Percentiles rank a stretch among this genome's conserved stretches.
Conservation (phyloP, 2,797 vertebrate species). For the Pogoniulus pusillus region DNA sequence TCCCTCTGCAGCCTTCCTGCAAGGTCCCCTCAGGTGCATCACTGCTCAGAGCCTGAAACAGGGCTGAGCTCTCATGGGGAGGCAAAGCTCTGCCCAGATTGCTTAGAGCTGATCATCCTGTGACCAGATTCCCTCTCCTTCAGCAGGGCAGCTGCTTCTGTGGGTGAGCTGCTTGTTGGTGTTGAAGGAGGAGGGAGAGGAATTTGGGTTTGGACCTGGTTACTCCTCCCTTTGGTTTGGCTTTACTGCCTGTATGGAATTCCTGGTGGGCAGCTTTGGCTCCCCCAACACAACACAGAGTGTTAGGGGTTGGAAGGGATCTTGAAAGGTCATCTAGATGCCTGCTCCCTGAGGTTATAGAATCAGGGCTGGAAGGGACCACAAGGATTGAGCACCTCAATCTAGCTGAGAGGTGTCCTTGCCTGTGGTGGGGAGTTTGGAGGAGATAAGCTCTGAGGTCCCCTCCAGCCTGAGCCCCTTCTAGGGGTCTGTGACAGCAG, state of each 20-base stretch:
- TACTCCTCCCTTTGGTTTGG: background rate
- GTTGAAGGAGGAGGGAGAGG: background rate
- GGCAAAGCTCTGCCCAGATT: background rate
- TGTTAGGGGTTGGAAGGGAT: too few relatives aligned
- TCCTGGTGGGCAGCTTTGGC: background rate
- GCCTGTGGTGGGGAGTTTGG: too few relatives aligned
- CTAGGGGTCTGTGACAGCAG: too few relatives aligned
- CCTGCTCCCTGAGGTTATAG: too few relatives aligned
- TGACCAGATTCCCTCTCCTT: conserved; percentile 11
- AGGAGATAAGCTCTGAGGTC: too few relatives aligned
- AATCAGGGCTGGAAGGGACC: too few relatives aligned
- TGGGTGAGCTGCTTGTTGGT: background rate
- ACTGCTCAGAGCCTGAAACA: background rate
- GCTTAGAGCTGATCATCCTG: background rate
- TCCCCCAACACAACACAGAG: too few relatives aligned
- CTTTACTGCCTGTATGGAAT: background rate
- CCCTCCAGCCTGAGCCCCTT: too few relatives aligned
- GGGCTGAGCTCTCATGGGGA: background rate
- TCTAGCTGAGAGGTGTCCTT: too few relatives aligned
- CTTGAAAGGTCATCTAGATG: too few relatives aligned
- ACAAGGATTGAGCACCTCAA: too few relatives aligned
- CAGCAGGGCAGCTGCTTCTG: background rate
- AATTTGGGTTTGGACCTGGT: background rate
- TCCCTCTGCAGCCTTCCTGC: background rate
- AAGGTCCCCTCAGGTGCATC: background rate